Conservation (phyloP, 2,113 vertebrate species). For the Hoplias malabaricus region DNA sequence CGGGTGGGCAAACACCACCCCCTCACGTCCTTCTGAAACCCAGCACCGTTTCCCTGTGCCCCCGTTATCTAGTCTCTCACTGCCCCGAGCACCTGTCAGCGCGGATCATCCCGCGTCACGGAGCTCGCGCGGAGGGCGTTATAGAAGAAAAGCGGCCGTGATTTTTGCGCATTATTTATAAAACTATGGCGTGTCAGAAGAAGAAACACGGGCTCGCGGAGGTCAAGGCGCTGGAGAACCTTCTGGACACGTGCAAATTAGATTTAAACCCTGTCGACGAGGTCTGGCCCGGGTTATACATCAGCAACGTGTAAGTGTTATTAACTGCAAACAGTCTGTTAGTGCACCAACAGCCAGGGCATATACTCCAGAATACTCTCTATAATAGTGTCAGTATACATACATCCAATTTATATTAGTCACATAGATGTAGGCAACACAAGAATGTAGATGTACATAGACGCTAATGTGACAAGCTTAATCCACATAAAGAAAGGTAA, state of each 20-base stretch:
- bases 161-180: neutral
- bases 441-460: no score
- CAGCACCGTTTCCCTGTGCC: neutral
- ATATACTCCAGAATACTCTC: no score
- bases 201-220: slow-evolving; percentile 63
- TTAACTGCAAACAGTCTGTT: neutral
- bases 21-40: neutral
- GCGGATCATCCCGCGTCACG: slow-evolving; percentile 38
- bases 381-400: no score
- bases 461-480: no score
- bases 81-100: slow-evolving; percentile 49
- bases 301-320: slow-evolving; percentile 77
- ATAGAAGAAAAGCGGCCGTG: neutral
- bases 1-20: neutral
- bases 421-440: no score
- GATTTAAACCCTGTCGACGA: slow-evolving; percentile 75
- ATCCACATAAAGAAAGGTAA: no score
- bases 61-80: neutral
- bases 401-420: no score
- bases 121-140: neutral
- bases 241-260: slow-evolving; percentile 74
- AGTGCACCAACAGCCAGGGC: neutral
- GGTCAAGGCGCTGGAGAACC: slow-evolving; percentile 59
- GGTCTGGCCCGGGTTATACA: slow-evolving; percentile 78
- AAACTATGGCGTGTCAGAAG: slow-evolving; percentile 55